A percentile compares a stretch with the other conserved stretches of the same genome.
Conservation (phyloP, 2,113 vertebrate species). For the Martes martes region DNA sequence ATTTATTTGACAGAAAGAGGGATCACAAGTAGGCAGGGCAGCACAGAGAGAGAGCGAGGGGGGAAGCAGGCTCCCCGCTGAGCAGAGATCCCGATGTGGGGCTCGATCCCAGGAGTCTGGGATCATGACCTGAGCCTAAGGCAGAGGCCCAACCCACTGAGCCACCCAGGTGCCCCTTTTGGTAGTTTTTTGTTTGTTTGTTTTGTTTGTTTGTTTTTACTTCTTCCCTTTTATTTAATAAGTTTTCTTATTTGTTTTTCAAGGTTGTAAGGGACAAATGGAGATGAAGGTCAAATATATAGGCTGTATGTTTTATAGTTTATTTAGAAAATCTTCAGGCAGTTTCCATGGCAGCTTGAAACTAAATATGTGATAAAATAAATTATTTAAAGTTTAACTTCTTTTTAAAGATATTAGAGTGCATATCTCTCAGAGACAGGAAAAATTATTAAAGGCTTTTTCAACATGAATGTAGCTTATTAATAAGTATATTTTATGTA, state of each 20-base stretch:
- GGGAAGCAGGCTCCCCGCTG: too few species aligned
- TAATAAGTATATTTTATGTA: background rate
- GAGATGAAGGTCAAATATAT: conserved; percentile 6
- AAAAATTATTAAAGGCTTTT: background rate
- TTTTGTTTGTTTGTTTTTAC: too few species aligned
- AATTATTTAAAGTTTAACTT: conserved; percentile 64
- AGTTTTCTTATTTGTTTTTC: background rate
- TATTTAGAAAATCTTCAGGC: conserved; percentile 63
- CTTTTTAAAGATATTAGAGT: background rate
- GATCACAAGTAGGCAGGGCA: too few species aligned
- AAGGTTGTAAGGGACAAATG: background rate
- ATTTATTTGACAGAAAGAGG: too few species aligned
- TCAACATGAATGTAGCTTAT: background rate
- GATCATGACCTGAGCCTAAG: too few species aligned
- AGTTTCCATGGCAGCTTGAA: conserved; percentile 43
- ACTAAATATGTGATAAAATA: conserved; percentile 59
- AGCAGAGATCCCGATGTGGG: too few species aligned
- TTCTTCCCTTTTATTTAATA: background rate
- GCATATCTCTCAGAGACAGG: background rate
- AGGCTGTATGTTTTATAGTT: conserved; percentile 51
- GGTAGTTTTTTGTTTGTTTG: too few species aligned
- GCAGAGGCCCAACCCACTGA: too few species aligned
- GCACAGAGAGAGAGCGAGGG: too few species aligned
- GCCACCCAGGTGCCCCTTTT: background rate
- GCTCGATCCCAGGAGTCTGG: too few species aligned